Evolutionary conservation across 2,888 invertebrate species (phyloP).

Genomic region (Plutella xylostella): DNA sequence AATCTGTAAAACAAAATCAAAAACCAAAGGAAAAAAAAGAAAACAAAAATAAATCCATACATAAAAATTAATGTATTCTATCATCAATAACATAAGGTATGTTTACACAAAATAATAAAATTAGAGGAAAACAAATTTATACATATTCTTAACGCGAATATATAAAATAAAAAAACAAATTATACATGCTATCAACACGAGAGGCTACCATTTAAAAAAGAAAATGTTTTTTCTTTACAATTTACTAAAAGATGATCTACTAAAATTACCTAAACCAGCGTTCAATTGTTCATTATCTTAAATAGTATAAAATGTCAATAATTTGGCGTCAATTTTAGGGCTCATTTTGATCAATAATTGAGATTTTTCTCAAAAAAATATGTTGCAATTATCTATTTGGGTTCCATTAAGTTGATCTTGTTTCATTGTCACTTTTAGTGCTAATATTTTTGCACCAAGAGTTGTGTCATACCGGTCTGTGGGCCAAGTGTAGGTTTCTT

Average conservation of each 20-base stretch:
- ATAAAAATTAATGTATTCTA: conserved; percentile 70
- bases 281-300: conserved; percentile 35
- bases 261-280: conserved; percentile 30
- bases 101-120: conserved; percentile 68
- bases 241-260: conserved; percentile 51
- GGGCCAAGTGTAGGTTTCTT: too few species aligned
- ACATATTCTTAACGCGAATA: conserved; percentile 66
- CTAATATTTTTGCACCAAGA: too few species aligned
- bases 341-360: conserved; percentile 25
- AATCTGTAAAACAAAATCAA: too few species aligned
- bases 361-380: neutral
- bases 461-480: too few species aligned
- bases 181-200: conserved; percentile 64
- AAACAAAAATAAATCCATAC: conserved; percentile 60
- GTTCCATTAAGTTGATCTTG: too few species aligned
- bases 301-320: conserved; percentile 32
- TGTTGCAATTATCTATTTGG: too few species aligned
- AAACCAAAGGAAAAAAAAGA: conserved; percentile 35
- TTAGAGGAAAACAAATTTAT: conserved; percentile 68
- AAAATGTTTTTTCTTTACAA: conserved; percentile 65
- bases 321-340: conserved; percentile 61
- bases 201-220: conserved; percentile 47
- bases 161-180: conserved; percentile 50
- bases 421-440: too few species aligned
- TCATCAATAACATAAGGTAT: conserved; percentile 68